These are phyloP conservation scores for Ceramica pisi DNA, from an alignment of 2,888 invertebrate species.

Conservation along the genomic window DNA sequence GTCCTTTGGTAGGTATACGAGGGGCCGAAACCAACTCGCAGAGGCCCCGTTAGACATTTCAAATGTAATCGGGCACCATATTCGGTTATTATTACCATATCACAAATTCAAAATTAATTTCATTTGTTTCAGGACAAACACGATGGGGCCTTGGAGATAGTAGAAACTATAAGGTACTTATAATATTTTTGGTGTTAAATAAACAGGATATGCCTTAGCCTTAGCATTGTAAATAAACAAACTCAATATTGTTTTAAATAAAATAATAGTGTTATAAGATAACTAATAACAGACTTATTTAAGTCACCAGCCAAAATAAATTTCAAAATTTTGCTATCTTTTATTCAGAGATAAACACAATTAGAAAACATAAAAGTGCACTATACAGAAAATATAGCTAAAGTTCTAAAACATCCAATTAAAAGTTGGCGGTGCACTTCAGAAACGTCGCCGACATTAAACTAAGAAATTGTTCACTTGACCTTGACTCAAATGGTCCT, in stretches of 20 bases:
- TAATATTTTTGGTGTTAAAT: conserved; percentile 15
- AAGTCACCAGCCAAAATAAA: neutral
- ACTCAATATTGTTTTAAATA: neutral
- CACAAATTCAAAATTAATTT: conserved; percentile 54
- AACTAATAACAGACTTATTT: too few relatives aligned
- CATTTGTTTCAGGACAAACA: conserved; percentile 94
- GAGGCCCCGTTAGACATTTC: too few relatives aligned
- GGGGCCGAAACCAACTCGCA: too few relatives aligned
- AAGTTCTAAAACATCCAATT: conserved; percentile 12
- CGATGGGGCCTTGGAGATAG: conserved; percentile 97
- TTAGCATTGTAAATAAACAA: conserved; percentile 1
- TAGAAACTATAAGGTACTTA: conserved; percentile 96
- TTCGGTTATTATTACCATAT: neutral
- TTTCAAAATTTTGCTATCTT: neutral
- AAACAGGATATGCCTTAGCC: conserved; percentile 3
- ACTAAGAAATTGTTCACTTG: conserved; percentile 43
- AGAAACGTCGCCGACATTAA: conserved; percentile 19
- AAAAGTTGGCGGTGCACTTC: conserved; percentile 17
- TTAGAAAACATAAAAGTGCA: neutral
- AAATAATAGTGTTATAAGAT: neutral
- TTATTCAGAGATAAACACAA: neutral
- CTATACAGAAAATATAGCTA: neutral
- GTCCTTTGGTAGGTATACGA: too few relatives aligned
- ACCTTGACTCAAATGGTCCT: conserved; percentile 40
- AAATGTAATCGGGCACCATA: too few relatives aligned